Conservation (phyloP, 2,797 vertebrate species). For the Iguana delicatissima region DNA sequence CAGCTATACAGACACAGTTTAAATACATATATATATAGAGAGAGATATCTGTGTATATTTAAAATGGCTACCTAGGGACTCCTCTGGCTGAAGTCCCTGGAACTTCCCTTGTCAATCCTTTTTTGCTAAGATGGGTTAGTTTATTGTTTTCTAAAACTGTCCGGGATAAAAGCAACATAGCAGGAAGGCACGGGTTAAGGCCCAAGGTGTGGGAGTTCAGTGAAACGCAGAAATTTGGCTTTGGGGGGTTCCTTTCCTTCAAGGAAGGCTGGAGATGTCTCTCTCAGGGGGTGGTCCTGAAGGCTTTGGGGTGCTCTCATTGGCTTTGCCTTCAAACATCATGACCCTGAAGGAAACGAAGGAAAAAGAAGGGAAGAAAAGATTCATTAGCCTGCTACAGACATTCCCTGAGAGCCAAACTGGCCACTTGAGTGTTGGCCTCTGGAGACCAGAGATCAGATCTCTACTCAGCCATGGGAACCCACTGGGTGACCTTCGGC, state of each 20-base stretch:
- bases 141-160: constrained; percentile 68
- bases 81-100: constrained; percentile 28
- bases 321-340: constrained; percentile 98
- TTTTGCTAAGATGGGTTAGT: constrained; percentile 73
- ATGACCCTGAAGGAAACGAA: constrained; percentile 85
- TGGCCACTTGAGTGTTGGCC: neutral
- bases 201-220: constrained; percentile 44
- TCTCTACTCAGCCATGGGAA: too few species aligned
- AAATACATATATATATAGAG: too few species aligned
- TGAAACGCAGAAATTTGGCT: constrained; percentile 27
- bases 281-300: constrained; percentile 93
- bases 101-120: constrained; percentile 66
- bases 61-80: neutral
- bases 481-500: too few species aligned
- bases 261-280: constrained; percentile 95
- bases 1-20: constrained; percentile 54
- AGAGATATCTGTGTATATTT: neutral
- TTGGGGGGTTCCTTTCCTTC: constrained; percentile 60
- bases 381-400: neutral
- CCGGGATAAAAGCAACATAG: constrained; percentile 54
- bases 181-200: constrained; percentile 52
- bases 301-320: constrained; percentile 82
- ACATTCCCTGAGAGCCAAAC: neutral
- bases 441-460: too few species aligned
- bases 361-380: neutral